Evolutionary conservation across 2,113 vertebrate genomes (phyloP).

Genomic region (Sigmodon hispidus): DNA sequence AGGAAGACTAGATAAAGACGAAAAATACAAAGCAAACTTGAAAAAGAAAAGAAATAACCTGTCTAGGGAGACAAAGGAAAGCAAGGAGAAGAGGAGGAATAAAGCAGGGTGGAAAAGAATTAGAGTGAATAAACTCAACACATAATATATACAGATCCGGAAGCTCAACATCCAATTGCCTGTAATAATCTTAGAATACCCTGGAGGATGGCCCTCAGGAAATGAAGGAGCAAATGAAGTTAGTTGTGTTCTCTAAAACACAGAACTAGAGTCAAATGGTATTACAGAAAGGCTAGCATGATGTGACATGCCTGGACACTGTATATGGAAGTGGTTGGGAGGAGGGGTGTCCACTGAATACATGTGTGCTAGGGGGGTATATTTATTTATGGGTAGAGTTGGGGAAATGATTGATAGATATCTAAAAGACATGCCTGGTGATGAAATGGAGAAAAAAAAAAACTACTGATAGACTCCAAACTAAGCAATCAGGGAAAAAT

Average conservation of each 20-base stretch:
- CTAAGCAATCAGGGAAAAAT: neutral
- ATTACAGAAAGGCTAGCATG: neutral
- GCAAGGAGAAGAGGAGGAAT: too few relatives aligned
- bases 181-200: neutral
- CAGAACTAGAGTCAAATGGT: neutral
- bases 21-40: neutral
- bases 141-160: neutral
- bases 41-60: neutral
- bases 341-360: neutral
- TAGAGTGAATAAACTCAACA: too few relatives aligned
- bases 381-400: neutral
- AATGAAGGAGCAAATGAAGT: neutral
- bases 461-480: neutral
- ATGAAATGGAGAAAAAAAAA: neutral
- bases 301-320: neutral
- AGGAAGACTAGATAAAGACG: neutral
- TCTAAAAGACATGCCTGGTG: neutral
- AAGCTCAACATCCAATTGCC: neutral
- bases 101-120: too few relatives aligned
- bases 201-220: neutral
- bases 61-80: neutral
- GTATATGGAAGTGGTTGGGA: neutral
- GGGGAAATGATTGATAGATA: neutral
- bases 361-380: neutral
- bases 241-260: neutral